Evolutionary conservation across 2,797 vertebrate species (phyloP).

Genomic region (Etheostoma nigrum): DNA sequence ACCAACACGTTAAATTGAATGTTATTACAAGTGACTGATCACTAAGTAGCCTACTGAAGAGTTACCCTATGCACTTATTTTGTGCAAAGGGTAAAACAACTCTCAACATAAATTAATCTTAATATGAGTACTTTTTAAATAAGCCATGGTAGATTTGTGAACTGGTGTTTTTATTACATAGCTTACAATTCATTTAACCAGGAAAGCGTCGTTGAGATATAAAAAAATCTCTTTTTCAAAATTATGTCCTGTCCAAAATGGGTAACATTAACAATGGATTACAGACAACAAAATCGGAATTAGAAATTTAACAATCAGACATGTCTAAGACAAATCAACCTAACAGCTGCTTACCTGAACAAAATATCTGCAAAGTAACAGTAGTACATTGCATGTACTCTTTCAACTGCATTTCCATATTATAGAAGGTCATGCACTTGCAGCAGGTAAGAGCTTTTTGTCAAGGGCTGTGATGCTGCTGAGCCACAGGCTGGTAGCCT

Average conservation of each 20-base stretch:
- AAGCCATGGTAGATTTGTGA: neutral
- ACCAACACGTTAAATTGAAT: no score
- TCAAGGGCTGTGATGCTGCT: neutral
- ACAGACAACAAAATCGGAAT: neutral
- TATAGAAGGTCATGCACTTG: neutral
- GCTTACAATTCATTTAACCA: neutral
- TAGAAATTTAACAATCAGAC: neutral
- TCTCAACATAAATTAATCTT: neutral
- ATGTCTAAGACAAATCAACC: neutral
- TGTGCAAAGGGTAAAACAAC: neutral
- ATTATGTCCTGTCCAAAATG: neutral
- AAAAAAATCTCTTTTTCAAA: neutral
- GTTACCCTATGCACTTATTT: no score
- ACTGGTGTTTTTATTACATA: neutral
- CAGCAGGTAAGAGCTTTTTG: neutral
- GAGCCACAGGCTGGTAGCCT: neutral
- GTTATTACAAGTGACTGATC: neutral
- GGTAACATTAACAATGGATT: neutral
- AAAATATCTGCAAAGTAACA: neutral
- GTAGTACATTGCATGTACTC: neutral
- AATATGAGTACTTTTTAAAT: neutral
- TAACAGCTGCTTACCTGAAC: neutral
- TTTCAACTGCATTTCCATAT: neutral
- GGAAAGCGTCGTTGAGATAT: neutral
- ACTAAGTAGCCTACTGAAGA: neutral